Percentiles rank a stretch among this genome's conserved stretches.
These are phyloP conservation scores for Monodelphis domestica DNA, from an alignment of 2,797 vertebrate genomes.

Conservation along the genomic window DNA sequence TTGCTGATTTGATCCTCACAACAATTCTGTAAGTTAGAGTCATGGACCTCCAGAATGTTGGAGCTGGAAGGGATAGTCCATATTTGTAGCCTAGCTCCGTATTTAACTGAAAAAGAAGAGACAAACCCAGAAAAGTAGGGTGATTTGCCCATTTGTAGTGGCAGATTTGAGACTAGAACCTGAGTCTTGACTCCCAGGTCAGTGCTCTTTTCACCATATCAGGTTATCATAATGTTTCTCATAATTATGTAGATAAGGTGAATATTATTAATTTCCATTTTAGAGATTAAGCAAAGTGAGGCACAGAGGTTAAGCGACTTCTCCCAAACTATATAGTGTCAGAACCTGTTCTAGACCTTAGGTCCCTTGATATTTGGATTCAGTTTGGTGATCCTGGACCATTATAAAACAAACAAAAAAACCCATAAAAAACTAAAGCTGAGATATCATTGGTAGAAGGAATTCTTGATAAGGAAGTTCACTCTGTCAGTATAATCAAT, in stretches of 20 bases:
- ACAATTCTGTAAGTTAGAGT: background rate
- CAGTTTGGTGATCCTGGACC: background rate
- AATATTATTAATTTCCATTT: background rate
- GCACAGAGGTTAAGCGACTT: conserved; percentile 33
- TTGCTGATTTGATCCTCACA: background rate
- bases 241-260: background rate
- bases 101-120: background rate
- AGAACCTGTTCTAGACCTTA: background rate
- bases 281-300: conserved; percentile 32
- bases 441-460: background rate
- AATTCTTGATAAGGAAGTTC: background rate
- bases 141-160: background rate
- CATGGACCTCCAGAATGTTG: background rate
- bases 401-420: background rate
- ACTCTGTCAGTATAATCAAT: background rate
- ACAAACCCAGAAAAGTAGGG: background rate
- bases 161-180: background rate
- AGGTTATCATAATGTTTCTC: background rate
- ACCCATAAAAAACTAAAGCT: background rate
- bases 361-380: background rate
- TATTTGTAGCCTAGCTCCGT: background rate
- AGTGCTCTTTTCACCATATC: background rate
- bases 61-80: background rate
- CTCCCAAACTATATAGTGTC: conserved; percentile 16
- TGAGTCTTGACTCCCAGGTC: background rate